These are phyloP conservation scores for Leuctra nigra DNA, from an alignment of 2,888 invertebrate genomes.

Conservation along the genomic window DNA sequence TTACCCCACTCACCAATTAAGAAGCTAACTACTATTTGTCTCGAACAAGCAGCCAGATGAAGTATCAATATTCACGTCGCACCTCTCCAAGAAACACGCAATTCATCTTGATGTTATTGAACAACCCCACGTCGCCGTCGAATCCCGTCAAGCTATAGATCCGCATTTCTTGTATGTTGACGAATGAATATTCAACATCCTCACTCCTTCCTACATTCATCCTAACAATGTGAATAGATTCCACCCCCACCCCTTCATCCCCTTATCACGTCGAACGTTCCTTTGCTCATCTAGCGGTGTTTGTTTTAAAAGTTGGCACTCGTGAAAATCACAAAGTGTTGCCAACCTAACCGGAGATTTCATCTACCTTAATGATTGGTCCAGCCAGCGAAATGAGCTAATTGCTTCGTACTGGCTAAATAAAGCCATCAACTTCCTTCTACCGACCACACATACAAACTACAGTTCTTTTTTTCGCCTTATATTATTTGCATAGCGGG, in stretches of 20 bases:
- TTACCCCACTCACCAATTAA: too few relatives aligned
- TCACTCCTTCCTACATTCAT: constrained; percentile 28
- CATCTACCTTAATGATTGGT: constrained; percentile 12
- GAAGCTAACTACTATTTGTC: too few relatives aligned
- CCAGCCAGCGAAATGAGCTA: neutral
- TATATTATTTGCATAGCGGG: constrained; percentile 6
- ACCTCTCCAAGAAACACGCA: too few relatives aligned
- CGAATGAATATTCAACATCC: constrained; percentile 27
- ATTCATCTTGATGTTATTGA: too few relatives aligned
- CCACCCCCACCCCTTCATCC: constrained; percentile 15
- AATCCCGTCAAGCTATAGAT: constrained; percentile 12
- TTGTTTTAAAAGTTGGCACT: constrained; percentile 26
- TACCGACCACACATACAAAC: too few relatives aligned
- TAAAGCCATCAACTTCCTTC: too few relatives aligned
- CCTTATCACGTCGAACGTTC: neutral
- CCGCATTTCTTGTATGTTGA: constrained; percentile 23
- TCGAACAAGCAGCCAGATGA: too few relatives aligned
- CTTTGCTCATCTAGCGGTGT: neutral
- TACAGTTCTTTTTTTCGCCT: constrained; percentile 7
- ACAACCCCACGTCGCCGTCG: too few relatives aligned
- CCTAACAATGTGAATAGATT: constrained; percentile 28
- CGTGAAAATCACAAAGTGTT: constrained; percentile 22
- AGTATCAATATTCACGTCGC: too few relatives aligned
- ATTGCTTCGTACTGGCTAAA: neutral
- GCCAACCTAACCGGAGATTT: neutral